Evolutionary conservation across 2,797 vertebrate species (phyloP), one percentile per base, ranked within the genome.

Genomic region (Aldrovandia affinis): DNA sequence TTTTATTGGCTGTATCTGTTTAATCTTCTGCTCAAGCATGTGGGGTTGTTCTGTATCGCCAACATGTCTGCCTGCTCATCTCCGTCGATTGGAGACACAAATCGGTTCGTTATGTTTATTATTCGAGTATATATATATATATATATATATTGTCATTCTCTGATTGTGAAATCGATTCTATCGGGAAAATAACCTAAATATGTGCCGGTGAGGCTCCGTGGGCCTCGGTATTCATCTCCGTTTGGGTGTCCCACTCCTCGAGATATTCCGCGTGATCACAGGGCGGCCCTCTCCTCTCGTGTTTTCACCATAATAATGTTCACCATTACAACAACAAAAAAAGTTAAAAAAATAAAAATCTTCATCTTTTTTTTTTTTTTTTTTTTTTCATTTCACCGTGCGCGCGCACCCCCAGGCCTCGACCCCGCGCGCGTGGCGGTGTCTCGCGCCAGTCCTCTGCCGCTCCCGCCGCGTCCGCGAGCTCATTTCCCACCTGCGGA

Each of bases 401-500:
- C 22, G 54, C 8, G 2, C 25, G 44, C 8, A 28, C 20, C 81
- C 28, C n/a, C n/a, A n/a, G 30, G 5, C 63, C 28, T 33, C 33
- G 61, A 59, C 39, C 55, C 30, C 68, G n/a, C 44, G 78, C 36
- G n/a, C 3, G 61, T 30, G 61, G 55, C 33, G 47, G n/a, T 39
- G 44, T 57, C 78, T 70, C 59, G 36, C n/a, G 0, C 30, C 59
- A n/a, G 15, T 12, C 30, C 8, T 44, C 18, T 3, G 47, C 42
- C n/a, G 18, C 25, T n/a, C 44, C 18, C n/a, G 61, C 61, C 61
- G 28, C 12, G 61, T 30, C 61, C 61, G 61, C 28, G 61, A 63
- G n/a, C 8, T n/a, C 44, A 52, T 22, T 70, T 82, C 42, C 1
- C 55, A 52, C 78, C 83, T 84, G 83, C 33, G n/a, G 78, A 55